Evolutionary conservation across 1,140 invertebrate genomes (phyloP).

Genomic region (Acromyrmex charruanus): DNA sequence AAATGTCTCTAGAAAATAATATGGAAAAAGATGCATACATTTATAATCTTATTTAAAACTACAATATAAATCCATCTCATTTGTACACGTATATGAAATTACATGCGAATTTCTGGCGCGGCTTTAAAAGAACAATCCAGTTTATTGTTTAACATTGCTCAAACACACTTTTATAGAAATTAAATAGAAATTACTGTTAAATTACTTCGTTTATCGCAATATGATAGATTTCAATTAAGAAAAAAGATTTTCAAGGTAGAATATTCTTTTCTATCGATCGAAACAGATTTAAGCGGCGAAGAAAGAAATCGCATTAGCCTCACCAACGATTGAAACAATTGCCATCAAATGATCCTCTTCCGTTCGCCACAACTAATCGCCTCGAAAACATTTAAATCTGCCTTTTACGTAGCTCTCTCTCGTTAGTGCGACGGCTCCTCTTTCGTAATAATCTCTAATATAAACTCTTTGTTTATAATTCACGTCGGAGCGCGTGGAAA

Average conservation of each 20-base stretch:
- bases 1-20: background rate
- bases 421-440: background rate
- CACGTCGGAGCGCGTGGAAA: slow-evolving; percentile 16
- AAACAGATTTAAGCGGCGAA: background rate
- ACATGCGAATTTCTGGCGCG: background rate
- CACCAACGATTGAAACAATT: background rate
- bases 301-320: slow-evolving; percentile 22
- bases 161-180: background rate
- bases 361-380: slow-evolving; percentile 11
- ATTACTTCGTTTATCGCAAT: background rate
- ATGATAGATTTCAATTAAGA: background rate
- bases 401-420: slow-evolving; percentile 15
- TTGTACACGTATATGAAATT: background rate
- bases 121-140: background rate
- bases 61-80: slow-evolving; percentile 7
- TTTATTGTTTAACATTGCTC: background rate
- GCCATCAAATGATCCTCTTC: slow-evolving; percentile 1
- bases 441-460: slow-evolving; percentile 22
- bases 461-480: slow-evolving; percentile 58
- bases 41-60: background rate
- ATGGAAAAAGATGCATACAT: background rate
- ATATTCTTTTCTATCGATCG: background rate
- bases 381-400: slow-evolving; percentile 47
- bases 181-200: slow-evolving; percentile 3
- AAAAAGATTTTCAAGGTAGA: background rate